phyloP scores from a whole-genome alignment of 1,140 invertebrate genomes.

The Zaprionus africanus region DNA sequence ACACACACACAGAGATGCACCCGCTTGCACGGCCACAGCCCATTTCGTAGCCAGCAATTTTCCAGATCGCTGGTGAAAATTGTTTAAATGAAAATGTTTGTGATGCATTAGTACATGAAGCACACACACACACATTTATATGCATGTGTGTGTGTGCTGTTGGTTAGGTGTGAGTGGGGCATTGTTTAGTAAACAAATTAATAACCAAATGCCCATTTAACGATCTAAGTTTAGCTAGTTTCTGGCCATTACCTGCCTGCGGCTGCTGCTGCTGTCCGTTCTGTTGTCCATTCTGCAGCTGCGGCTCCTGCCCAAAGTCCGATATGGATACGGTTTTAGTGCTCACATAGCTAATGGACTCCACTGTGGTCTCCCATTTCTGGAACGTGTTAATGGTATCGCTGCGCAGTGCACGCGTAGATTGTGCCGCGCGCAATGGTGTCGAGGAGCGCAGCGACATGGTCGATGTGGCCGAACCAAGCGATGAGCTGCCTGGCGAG shows the following conservation, averaged over 20 bases:
- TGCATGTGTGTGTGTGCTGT: constrained; percentile 13
- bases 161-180: constrained; percentile 12
- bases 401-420: constrained; percentile 61
- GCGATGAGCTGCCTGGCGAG: constrained; percentile 62
- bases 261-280: constrained; percentile 16
- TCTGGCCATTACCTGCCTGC: constrained; percentile 55
- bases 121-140: constrained; percentile 2
- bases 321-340: constrained; percentile 78
- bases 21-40: constrained; percentile 29
- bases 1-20: constrained; percentile 13
- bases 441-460: constrained; percentile 75
- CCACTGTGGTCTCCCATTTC: constrained; percentile 82
- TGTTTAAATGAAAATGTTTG: constrained; percentile 48
- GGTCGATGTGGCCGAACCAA: constrained; percentile 76
- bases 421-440: constrained; percentile 42
- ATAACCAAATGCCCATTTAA: constrained; percentile 21
- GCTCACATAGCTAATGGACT: constrained; percentile 82
- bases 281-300: constrained; percentile 52
- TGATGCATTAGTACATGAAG: constrained; percentile 51
- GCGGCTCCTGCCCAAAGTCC: constrained; percentile 63
- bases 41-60: constrained; percentile 74
- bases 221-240: constrained; percentile 18
- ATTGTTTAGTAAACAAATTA: constrained; percentile 47
- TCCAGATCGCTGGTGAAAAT: constrained; percentile 65
- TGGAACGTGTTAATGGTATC: constrained; percentile 81